These are phyloP conservation scores for Acronicta aceris DNA, from an alignment of 2,888 invertebrate species.

Conservation along the genomic window DNA sequence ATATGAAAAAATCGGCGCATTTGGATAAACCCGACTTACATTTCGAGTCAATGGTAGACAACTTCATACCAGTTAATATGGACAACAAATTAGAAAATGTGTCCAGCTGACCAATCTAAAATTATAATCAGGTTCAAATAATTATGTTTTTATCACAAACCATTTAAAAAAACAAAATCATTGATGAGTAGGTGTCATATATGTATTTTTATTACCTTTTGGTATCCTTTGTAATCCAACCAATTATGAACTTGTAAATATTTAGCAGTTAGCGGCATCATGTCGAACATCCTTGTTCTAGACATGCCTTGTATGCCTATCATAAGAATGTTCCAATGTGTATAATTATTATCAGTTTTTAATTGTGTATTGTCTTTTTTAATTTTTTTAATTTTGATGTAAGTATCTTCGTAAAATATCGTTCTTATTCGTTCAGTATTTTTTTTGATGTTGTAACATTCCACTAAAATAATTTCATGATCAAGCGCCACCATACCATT, in stretches of 20 bases:
- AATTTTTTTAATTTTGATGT: conserved; percentile 64
- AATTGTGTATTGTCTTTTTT: conserved; percentile 3
- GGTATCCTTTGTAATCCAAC: conserved; percentile 93
- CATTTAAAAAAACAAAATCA: too few species aligned
- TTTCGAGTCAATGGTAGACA: conserved; percentile 85
- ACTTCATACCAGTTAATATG: conserved; percentile 91
- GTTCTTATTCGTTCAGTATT: not conserved
- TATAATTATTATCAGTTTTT: conserved; percentile 21
- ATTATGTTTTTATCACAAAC: too few species aligned
- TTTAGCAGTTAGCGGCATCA: conserved; percentile 92
- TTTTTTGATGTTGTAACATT: conserved; percentile 45
- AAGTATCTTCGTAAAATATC: conserved; percentile 68
- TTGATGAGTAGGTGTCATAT: too few species aligned
- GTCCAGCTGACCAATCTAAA: conserved; percentile 94
- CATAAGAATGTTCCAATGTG: conserved; percentile 90
- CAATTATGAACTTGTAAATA: conserved; percentile 91
- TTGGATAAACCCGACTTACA: conserved; percentile 81
- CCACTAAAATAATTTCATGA: conserved; percentile 69
- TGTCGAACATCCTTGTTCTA: conserved; percentile 92
- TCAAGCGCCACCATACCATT: not conserved
- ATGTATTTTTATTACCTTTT: conserved; percentile 79
- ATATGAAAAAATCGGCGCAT: conserved; percentile 93
- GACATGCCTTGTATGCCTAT: conserved; percentile 96
- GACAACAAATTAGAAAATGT: conserved; percentile 97
- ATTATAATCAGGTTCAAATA: not conserved